Evolutionary conservation across 2,888 invertebrate species (phyloP), one percentile per base, ranked within the genome.

Genomic region (Ectropis crepuscularia): DNA sequence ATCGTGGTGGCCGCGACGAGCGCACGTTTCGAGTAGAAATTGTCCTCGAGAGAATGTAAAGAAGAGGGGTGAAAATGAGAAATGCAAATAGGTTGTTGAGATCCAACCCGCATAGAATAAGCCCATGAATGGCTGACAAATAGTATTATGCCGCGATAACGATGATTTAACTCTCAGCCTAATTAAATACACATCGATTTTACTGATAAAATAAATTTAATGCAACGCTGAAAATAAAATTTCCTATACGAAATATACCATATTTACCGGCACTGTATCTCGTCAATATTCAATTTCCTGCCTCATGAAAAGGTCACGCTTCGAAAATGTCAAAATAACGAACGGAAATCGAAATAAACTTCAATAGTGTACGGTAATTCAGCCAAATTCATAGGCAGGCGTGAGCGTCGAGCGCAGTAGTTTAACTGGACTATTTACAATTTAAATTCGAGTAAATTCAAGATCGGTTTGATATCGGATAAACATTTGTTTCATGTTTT

Each of bases 11-110:
- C 63, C 73, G 74, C 75, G 77, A 78, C 16, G 16, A 77, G 76
- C 78, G 80, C 57, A 48, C 53, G 63, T 53, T 47, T 74, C 73
- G 74, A 83, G 80, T 82, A 85, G 82, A 87, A 86, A 89, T 88
- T 85, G 83, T 82, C 79, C 87, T 76, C 85, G 71, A 74, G 85
- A 82, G 87, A 85, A 73, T 77, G 77, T 79, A 80, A 51, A 80
- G 81, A 81, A 77, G 85, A 82, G 86, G 87, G 88, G 85, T 79
- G 87, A 83, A 90, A 89, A 90, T 90, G 89, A 89, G 89, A 90
- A 88, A 89, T 90, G 89, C 88, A 90, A 90, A 90, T 90, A 86
- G 80, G 83, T 81, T 83, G 85, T 84, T 85, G 86, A 87, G 85
- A 81, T 82, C 80, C 78, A 79, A 80, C 76, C 74, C 77, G 76